Conservation (phyloP, 2,888 invertebrate species). For the Andrena chrysosceles region DNA sequence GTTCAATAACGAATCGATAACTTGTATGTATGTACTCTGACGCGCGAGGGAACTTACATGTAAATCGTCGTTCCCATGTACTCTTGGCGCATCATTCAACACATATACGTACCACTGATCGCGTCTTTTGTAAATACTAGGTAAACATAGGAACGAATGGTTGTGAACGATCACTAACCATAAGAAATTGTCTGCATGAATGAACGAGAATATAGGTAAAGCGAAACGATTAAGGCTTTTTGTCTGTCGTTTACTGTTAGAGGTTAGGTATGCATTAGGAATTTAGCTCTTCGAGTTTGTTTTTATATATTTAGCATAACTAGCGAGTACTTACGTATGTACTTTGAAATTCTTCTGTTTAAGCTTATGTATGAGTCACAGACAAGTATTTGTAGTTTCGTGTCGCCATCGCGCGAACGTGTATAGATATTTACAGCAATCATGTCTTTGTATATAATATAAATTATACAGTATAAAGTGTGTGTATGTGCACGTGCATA, state of each 20-base stretch:
- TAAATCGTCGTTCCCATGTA: neutral
- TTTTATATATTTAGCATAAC: conserved; percentile 51
- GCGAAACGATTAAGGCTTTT: conserved; percentile 25
- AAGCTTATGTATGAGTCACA: conserved; percentile 12
- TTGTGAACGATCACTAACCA: conserved; percentile 16
- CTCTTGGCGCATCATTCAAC: conserved; percentile 1
- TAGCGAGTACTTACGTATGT: neutral
- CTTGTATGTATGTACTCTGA: neutral
- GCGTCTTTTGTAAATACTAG: conserved; percentile 59
- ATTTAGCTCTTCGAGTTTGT: neutral
- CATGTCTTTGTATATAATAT: conserved; percentile 59
- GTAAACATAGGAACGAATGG: conserved; percentile 23
- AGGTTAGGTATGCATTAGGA: conserved; percentile 8
- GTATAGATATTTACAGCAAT: conserved; percentile 22
- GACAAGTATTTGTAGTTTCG: conserved; percentile 28
- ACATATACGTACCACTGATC: neutral
- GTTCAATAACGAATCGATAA: neutral
- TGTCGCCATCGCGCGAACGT: conserved; percentile 11
- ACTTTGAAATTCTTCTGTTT: conserved; percentile 59
- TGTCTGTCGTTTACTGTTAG: conserved; percentile 47
- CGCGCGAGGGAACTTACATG: neutral
- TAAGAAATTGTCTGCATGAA: neutral
- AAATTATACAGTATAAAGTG: conserved; percentile 16
- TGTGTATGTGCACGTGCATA: no score
- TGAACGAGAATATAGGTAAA: conserved; percentile 3